Evolutionary conservation across 2,113 vertebrate genomes (phyloP).

Genomic region (Ochotona curzoniae): DNA sequence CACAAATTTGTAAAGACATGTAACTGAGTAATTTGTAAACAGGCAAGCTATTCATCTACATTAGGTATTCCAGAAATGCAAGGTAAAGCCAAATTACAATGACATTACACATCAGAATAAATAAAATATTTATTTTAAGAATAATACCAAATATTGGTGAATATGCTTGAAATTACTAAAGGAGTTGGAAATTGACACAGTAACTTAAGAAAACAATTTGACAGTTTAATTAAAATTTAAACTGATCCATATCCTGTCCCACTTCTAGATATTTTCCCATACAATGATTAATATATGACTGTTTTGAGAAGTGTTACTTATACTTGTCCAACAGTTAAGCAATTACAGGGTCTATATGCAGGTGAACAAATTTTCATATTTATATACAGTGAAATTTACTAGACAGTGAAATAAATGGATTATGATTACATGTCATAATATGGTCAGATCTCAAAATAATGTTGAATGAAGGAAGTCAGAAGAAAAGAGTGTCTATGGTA

Average conservation of each 20-base stretch:
- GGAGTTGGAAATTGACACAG: background rate
- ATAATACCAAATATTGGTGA: background rate
- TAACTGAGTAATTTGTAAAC: background rate
- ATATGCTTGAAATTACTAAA: background rate
- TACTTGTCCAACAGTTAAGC: background rate
- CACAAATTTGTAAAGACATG: background rate
- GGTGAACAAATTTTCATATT: background rate
- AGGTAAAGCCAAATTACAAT: background rate
- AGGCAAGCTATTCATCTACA: background rate
- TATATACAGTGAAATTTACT: background rate
- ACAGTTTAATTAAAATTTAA: constrained; percentile 3
- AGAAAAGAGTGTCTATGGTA: background rate
- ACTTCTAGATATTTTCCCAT: background rate
- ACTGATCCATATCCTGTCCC: background rate
- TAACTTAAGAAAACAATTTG: background rate
- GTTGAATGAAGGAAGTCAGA: constrained; percentile 11
- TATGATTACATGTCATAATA: background rate
- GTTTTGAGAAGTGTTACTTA: background rate
- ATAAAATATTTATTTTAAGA: background rate
- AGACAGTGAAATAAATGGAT: constrained; percentile 12
- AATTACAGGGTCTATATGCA: background rate
- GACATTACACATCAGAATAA: background rate
- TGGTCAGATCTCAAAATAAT: constrained; percentile 28
- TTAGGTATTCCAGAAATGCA: background rate
- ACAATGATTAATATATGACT: background rate